A percentile compares a stretch with the other conserved stretches of the same genome.
Conservation (phyloP, 1,140 invertebrate species). For the Diorhabda elongata region DNA sequence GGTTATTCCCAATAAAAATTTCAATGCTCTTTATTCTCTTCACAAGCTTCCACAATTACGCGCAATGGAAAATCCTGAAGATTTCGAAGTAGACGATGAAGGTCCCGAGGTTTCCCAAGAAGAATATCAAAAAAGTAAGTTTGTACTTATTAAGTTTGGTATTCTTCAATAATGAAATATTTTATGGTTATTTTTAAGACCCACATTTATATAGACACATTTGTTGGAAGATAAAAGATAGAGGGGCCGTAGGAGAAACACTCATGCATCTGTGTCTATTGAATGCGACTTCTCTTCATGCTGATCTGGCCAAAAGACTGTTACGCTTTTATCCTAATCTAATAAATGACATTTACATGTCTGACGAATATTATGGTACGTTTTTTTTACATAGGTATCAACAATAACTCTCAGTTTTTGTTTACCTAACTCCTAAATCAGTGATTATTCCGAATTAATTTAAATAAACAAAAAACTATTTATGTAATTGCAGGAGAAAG, state of each 20-base stretch:
- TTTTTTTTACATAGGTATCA: neutral
- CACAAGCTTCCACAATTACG: conserved; percentile 64
- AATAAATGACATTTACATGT: conserved; percentile 93
- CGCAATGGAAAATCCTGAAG: conserved; percentile 75
- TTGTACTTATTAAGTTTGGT: neutral
- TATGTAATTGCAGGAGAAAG: conserved; percentile 64
- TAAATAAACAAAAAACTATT: neutral
- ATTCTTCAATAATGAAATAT: neutral
- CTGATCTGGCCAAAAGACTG: conserved; percentile 88
- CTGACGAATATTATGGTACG: conserved; percentile 94
- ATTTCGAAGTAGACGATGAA: conserved; percentile 76
- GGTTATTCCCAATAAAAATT: no score
- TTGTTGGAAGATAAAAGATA: conserved; percentile 89
- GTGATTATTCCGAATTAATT: no score
- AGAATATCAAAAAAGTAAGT: conserved; percentile 44
- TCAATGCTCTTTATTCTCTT: no score
- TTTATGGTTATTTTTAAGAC: conserved; percentile 33
- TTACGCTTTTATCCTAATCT: conserved; percentile 90
- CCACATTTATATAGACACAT: conserved; percentile 67
- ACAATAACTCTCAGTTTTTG: neutral
- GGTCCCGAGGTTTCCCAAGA: conserved; percentile 55
- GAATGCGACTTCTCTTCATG: conserved; percentile 84
- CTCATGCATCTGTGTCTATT: conserved; percentile 91
- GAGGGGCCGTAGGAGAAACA: conserved; percentile 94
- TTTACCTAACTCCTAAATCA: no score